Evolutionary conservation across 2,888 invertebrate genomes (phyloP).

Genomic region (Coleophora deauratella): DNA sequence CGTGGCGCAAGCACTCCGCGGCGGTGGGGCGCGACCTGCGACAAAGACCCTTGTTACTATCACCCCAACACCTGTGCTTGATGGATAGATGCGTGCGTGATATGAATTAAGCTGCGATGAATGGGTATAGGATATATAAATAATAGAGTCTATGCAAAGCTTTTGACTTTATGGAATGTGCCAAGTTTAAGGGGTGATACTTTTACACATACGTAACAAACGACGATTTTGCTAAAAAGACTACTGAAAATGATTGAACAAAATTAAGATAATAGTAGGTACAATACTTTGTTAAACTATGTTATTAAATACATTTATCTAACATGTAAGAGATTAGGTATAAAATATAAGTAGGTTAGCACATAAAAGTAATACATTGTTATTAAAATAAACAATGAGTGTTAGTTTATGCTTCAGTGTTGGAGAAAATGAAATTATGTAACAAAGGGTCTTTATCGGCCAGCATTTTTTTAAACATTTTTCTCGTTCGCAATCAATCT

Average conservation of each 20-base stretch:
- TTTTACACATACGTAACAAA: too few relatives aligned
- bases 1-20: constrained; percentile 87
- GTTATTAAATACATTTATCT: too few relatives aligned
- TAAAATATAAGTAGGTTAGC: constrained; percentile 8
- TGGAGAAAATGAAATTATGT: constrained; percentile 21
- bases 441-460: constrained; percentile 68
- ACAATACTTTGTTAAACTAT: too few relatives aligned
- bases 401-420: not conserved
- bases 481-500: constrained; percentile 9
- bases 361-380: constrained; percentile 1
- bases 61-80: constrained; percentile 58
- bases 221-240: too few relatives aligned
- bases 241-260: too few relatives aligned
- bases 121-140: not conserved
- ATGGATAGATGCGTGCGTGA: constrained; percentile 25
- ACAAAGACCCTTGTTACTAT: constrained; percentile 73
- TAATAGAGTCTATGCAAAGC: not conserved
- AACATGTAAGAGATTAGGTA: too few relatives aligned
- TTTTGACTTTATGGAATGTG: too few relatives aligned
- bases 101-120: constrained; percentile 17
- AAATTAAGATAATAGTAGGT: too few relatives aligned
- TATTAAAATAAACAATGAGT: not conserved
- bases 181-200: too few relatives aligned
- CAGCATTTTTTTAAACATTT: constrained; percentile 30
- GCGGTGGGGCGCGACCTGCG: constrained; percentile 89